Evolutionary conservation across 1,140 invertebrate species (phyloP).

Genomic region (Coptotermes formosanus): DNA sequence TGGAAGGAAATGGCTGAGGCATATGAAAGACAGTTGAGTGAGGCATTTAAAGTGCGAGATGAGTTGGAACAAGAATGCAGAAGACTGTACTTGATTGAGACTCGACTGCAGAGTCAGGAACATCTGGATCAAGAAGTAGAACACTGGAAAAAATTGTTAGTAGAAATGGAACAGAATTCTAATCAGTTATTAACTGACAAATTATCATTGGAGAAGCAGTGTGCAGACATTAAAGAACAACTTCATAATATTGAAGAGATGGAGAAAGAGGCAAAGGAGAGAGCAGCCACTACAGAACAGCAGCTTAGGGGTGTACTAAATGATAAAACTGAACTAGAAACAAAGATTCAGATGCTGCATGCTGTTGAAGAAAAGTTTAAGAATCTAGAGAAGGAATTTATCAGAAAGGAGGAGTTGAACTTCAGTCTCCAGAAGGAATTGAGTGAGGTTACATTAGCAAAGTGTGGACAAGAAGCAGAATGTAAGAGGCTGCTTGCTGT

Average conservation of each 20-base stretch:
- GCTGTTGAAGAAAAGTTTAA: background rate
- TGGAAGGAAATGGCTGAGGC: slow-evolving; percentile 21
- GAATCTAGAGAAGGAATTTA: background rate
- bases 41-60: background rate
- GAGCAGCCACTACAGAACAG: background rate
- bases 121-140: background rate
- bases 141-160: background rate
- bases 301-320: background rate
- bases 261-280: background rate
- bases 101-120: background rate
- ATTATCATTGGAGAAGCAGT: background rate
- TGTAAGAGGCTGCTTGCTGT: background rate
- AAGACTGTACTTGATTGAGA: background rate
- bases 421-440: background rate
- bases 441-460: slow-evolving; percentile 4
- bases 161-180: background rate
- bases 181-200: background rate
- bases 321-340: background rate
- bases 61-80: slow-evolving; percentile 30
- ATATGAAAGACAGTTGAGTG: slow-evolving; percentile 8
- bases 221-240: background rate
- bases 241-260: background rate
- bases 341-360: background rate
- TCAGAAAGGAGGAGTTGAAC: background rate
- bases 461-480: background rate